Percentiles rank a stretch among this genome's conserved stretches.
Evolutionary conservation across 2,888 invertebrate genomes (phyloP).

Genomic region (Atherix ibis): DNA sequence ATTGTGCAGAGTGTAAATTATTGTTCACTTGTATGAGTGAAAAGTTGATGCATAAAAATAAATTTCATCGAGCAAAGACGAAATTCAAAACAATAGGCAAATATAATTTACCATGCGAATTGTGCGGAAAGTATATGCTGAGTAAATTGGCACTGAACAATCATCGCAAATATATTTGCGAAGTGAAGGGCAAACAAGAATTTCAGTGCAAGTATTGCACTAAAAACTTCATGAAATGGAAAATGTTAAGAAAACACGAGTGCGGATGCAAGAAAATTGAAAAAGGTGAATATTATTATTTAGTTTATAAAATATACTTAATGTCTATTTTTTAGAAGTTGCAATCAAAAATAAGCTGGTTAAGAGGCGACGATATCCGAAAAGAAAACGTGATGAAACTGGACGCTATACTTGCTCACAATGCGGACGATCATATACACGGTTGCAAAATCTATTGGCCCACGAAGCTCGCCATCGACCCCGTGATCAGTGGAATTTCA

Average conservation of each 20-base stretch:
- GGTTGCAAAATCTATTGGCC: conserved; percentile 7
- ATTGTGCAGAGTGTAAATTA: conserved; percentile 9
- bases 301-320: too few relatives aligned
- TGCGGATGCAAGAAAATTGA: too few relatives aligned
- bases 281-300: too few relatives aligned
- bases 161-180: conserved; percentile 26
- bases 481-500: conserved; percentile 11
- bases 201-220: conserved; percentile 23
- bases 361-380: conserved; percentile 2
- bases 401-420: conserved; percentile 8
- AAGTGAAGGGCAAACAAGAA: conserved; percentile 10
- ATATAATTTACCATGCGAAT: conserved; percentile 19
- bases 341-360: too few relatives aligned
- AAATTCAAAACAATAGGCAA: too few relatives aligned
- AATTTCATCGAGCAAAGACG: conserved; percentile 3
- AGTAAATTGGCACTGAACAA: conserved; percentile 25
- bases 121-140: conserved; percentile 21
- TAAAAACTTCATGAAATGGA: conserved; percentile 23
- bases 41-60: conserved; percentile 9
- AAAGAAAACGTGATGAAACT: conserved; percentile 4
- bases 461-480: conserved; percentile 10
- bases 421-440: conserved; percentile 9
- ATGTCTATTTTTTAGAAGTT: too few relatives aligned
- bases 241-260: conserved; percentile 22
- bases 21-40: conserved; percentile 8